Evolutionary conservation across 2,797 vertebrate genomes (phyloP).

Genomic region (Pipistrellus pipistrellus): DNA sequence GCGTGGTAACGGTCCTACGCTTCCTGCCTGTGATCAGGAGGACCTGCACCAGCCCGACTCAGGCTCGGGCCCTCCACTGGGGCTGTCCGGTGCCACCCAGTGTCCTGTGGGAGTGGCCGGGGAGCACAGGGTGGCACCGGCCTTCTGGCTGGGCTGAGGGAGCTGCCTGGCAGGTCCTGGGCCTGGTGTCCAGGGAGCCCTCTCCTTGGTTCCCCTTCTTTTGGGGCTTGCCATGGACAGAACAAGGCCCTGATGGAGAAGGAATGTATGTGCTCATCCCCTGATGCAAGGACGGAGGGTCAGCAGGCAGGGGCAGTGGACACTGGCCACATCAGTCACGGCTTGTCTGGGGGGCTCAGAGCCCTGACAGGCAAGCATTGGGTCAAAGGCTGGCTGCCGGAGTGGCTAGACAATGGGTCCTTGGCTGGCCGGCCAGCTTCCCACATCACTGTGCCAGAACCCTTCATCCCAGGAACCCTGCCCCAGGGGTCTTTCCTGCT

Average conservation of each 20-base stretch:
- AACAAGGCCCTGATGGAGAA: not conserved
- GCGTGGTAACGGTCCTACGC: rapidly evolving
- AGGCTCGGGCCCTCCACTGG: not conserved
- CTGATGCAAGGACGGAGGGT: not conserved
- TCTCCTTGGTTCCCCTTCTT: not conserved
- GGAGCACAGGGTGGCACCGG: not conserved
- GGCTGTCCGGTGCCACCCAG: not conserved
- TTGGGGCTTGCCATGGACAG: not conserved
- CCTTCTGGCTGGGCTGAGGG: not conserved
- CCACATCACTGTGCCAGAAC: not conserved
- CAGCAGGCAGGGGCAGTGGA: not conserved
- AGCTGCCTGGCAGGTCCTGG: not conserved
- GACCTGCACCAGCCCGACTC: not conserved
- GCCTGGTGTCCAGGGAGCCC: not conserved
- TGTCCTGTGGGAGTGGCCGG: too few relatives aligned
- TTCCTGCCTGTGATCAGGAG: not conserved
- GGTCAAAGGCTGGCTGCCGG: not conserved
- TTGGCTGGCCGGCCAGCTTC: not conserved
- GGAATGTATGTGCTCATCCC: rapidly evolving
- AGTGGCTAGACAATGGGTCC: not conserved
- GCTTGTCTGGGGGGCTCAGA: not conserved
- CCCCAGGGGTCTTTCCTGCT: not conserved
- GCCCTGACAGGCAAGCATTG: not conserved
- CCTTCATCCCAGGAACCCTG: not conserved
- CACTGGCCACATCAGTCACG: not conserved